A percentile compares a stretch with the other conserved stretches of the same genome.
These are phyloP conservation scores for Lasioglossum zephyrum DNA, from an alignment of 2,888 invertebrate genomes.

Conservation along the genomic window DNA sequence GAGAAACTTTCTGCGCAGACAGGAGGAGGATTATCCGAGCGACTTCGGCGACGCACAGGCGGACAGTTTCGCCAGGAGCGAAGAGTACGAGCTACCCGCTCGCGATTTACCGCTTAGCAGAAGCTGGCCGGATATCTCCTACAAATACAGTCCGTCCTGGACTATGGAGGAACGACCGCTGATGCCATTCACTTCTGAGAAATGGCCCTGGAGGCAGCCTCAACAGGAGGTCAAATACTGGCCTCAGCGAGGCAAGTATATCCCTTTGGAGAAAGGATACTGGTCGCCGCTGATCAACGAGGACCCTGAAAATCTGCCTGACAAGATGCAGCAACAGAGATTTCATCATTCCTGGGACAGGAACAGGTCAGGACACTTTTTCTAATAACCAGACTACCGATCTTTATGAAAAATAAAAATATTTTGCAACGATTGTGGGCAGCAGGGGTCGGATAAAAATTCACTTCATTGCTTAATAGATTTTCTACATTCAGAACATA, in stretches of 20 bases:
- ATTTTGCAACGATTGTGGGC: too few species aligned
- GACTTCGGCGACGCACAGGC: conserved; percentile 31
- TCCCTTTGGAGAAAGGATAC: conserved; percentile 44
- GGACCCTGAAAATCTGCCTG: conserved; percentile 10
- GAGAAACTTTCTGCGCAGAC: conserved; percentile 31
- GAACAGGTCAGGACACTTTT: background rate
- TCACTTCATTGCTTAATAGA: too few species aligned
- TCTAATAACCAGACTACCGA: too few species aligned
- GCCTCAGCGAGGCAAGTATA: conserved; percentile 58
- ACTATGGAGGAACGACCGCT: conserved; percentile 48
- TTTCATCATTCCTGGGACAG: conserved; percentile 46
- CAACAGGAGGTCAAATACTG: conserved; percentile 58
- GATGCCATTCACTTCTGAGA: conserved; percentile 23
- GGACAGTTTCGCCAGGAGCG: conserved; percentile 52
- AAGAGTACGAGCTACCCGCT: conserved; percentile 63
- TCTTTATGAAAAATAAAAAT: too few species aligned
- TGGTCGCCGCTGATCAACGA: conserved; percentile 36
- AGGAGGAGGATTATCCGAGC: conserved; percentile 54
- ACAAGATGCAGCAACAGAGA: conserved; percentile 50
- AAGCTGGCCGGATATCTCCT: conserved; percentile 70
- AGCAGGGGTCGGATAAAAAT: too few species aligned
- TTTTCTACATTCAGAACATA: too few species aligned
- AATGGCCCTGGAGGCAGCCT: conserved; percentile 68
- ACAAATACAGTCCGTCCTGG: conserved; percentile 69
- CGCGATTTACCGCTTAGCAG: conserved; percentile 69